Conservation (phyloP, 2,888 invertebrate genomes). For the Hemaris fuciformis region DNA sequence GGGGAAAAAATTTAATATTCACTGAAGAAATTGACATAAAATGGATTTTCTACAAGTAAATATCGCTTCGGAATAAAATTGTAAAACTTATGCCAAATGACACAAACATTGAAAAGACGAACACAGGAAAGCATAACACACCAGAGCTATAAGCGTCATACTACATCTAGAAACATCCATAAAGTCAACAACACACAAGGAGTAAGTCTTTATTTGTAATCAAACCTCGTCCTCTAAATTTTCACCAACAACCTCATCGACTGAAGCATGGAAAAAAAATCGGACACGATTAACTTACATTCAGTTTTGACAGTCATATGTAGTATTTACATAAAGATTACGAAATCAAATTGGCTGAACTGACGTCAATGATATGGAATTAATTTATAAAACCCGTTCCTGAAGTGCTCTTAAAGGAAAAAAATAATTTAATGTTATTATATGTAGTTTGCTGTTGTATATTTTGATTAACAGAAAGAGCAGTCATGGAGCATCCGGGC, state of each 20-base stretch:
- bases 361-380: no score
- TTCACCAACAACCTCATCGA: slow-evolving; percentile 72
- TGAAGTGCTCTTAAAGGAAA: no score
- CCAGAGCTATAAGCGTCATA: not conserved
- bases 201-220: slow-evolving; percentile 39
- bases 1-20: no score
- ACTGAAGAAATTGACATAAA: no score
- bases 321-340: not conserved
- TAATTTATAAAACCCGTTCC: no score
- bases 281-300: slow-evolving; percentile 15
- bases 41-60: no score
- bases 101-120: not conserved
- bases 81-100: not conserved
- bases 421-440: no score
- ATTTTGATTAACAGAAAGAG: no score
- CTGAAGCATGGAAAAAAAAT: slow-evolving; percentile 73
- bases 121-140: not conserved
- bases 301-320: not conserved
- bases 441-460: no score
- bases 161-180: slow-evolving; percentile 1
- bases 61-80: not conserved
- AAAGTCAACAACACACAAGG: slow-evolving; percentile 4
- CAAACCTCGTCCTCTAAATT: slow-evolving; percentile 74
- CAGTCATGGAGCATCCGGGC: no score
- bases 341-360: no score